A percentile compares a stretch with the other conserved stretches of the same genome.
Conservation (phyloP, 2,797 vertebrate species). For the Xenops minutus region DNA sequence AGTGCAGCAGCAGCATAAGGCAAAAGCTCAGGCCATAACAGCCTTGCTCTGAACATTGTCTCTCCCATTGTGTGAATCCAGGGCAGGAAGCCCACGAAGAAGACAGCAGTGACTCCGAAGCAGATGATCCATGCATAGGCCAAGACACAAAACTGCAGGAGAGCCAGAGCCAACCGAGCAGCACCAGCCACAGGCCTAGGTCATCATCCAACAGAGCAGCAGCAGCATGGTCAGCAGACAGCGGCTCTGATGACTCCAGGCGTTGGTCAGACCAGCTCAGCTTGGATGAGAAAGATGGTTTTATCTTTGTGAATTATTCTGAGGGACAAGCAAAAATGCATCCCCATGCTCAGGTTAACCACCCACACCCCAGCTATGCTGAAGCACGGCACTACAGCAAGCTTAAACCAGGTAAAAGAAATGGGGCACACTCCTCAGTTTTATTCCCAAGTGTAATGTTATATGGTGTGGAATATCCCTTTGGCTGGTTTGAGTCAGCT, state of each 20-base stretch:
- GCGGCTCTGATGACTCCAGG: conserved; percentile 89
- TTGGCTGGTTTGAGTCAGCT: not conserved
- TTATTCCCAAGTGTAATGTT: not conserved
- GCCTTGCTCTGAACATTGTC: not conserved
- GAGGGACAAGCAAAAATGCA: conserved; percentile 84
- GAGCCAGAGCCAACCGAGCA: conserved; percentile 80
- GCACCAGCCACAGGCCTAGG: conserved; percentile 82
- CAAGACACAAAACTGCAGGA: conserved; percentile 81
- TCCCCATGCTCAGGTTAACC: conserved; percentile 78
- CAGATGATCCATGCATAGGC: conserved; percentile 83
- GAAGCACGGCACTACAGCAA: conserved; percentile 87
- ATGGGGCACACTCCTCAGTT: not conserved
- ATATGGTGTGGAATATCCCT: rapidly evolving
- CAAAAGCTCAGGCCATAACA: not conserved
- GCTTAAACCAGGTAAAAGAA: conserved; percentile 86
- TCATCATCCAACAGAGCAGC: conserved; percentile 77
- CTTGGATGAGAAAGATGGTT: conserved; percentile 96
- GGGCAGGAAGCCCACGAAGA: conserved; percentile 88
- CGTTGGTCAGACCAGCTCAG: conserved; percentile 97
- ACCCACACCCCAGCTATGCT: conserved; percentile 63
- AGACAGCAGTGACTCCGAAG: conserved; percentile 96
- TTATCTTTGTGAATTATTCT: conserved; percentile 96
- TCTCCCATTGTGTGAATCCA: conserved; percentile 57
- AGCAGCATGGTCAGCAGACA: conserved; percentile 87
- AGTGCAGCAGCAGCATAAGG: not conserved